Base-by-base conservation (phyloP, 2,888 invertebrate genomes). In the Eupithecia dodoneata region DNA sequence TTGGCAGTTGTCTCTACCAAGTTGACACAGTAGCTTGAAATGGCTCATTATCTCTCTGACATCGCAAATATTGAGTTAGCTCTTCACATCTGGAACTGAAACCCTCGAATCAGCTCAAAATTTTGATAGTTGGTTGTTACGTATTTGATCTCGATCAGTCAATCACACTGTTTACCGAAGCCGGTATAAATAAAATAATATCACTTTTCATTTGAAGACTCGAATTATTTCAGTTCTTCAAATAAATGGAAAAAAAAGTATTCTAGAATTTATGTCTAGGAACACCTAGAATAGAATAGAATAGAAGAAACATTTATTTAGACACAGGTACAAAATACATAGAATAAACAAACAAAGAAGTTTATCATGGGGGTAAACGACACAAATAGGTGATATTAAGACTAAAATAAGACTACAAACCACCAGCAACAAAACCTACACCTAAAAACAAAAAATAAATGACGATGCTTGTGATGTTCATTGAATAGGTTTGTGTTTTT, bases 31-130 rank as follows among this genome's bases (percentile, higher is more conserved):
- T 78, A 79, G 78, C 80, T 75, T 66, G 80, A 69, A 76, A 88
- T 88, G 85, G 85, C 86, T 88, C 87, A 89, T 88, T 88, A 88
- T 84, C 83, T 81, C 85, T 82, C 76, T 76, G 79, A 78, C 79
- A 80, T 84, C 76, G 87, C 89, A 87, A 88, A 88, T 87, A 88
- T 89, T 87, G 85, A 83, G 84, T 84, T 83, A 83, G 82, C 85
- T 81, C 87, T 88, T 81, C 77, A 83, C 83, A 85, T 79, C 78
- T 84, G 82, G 12, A 83, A 85, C 82, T 83, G 84, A 80, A 76
- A 80, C 79, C 80, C 78, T 77, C 73, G 78, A 79, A 67, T 69
- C 59, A 74, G 72, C 49, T 77, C 63, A 59, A 77, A 2, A 78
- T 81, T 83, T 83, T 80, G 30, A 30, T 63, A 72, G 47, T 67